Percentiles rank a stretch among this genome's conserved stretches.
Evolutionary conservation across 1,140 invertebrate species (phyloP).

Genomic region (Drosophila parvula): DNA sequence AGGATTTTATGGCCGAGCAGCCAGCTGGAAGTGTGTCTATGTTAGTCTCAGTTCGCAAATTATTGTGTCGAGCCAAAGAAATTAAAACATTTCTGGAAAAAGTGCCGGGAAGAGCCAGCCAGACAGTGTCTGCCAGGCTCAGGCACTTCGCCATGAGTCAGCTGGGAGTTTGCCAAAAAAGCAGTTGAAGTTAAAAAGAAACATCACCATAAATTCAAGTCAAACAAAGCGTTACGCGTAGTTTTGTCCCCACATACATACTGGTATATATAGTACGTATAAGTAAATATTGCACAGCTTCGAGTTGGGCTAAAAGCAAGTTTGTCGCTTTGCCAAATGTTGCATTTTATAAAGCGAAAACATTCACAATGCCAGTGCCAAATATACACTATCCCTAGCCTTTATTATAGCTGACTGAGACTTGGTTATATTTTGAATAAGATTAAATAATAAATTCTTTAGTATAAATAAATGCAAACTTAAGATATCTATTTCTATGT

Average conservation of each 20-base stretch:
- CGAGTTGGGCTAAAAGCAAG: slow-evolving; percentile 69
- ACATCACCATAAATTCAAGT: slow-evolving; percentile 80
- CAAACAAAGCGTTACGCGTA: slow-evolving; percentile 76
- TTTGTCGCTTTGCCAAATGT: slow-evolving; percentile 79
- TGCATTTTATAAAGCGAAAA: slow-evolving; percentile 75
- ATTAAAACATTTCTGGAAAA: slow-evolving; percentile 73
- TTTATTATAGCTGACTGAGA: neutral
- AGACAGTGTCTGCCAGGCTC: slow-evolving; percentile 50
- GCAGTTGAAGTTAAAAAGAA: slow-evolving; percentile 53
- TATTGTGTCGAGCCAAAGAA: slow-evolving; percentile 58
- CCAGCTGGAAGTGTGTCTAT: slow-evolving; percentile 31
- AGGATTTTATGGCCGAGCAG: slow-evolving; percentile 47
- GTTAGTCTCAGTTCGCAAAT: slow-evolving; percentile 46
- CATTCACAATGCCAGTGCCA: slow-evolving; percentile 57
- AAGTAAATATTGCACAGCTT: slow-evolving; percentile 25
- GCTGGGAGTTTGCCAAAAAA: slow-evolving; percentile 40
- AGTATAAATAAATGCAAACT: neutral
- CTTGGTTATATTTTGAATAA: too few relatives aligned
- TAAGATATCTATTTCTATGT: too few relatives aligned
- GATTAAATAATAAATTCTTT: neutral
- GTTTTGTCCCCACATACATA: slow-evolving; percentile 32
- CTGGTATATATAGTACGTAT: slow-evolving; percentile 2
- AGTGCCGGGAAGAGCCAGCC: slow-evolving; percentile 41
- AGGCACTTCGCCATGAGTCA: slow-evolving; percentile 56
- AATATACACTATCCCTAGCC: neutral